Evolutionary conservation across 2,113 vertebrate genomes (phyloP).

Genomic region (Pygoscelis adeliae): DNA sequence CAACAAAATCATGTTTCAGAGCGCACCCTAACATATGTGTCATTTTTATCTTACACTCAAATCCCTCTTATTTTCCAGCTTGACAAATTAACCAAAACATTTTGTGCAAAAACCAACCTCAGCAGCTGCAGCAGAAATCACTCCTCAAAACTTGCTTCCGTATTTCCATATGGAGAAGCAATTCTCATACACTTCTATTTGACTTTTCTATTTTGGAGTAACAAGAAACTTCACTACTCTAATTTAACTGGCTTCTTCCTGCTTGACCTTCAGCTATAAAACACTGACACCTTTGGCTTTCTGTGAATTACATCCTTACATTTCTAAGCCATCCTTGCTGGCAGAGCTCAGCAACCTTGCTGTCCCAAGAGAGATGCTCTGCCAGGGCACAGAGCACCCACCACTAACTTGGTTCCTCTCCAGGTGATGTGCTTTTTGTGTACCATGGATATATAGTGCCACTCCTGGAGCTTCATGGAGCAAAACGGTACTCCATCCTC

Average conservation of each 20-base stretch:
- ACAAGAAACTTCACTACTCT: background rate
- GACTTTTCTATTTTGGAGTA: background rate
- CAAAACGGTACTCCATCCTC: background rate
- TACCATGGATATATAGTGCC: background rate
- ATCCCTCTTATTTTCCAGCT: background rate
- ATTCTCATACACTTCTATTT: background rate
- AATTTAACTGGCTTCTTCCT: background rate
- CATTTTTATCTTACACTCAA: background rate
- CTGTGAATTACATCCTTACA: background rate
- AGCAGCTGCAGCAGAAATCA: background rate
- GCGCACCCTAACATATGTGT: background rate
- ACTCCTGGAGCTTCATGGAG: background rate
- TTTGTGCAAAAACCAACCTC: background rate
- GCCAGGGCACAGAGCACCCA: background rate
- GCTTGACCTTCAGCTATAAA: background rate
- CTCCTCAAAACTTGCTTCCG: background rate
- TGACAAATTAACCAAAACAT: background rate
- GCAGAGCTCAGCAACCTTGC: background rate
- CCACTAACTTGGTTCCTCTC: background rate
- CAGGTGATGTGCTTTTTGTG: background rate
- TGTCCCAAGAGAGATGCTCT: background rate
- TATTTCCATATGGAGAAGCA: background rate
- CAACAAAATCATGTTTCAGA: background rate
- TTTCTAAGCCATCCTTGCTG: background rate
- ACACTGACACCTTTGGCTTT: background rate